phyloP scores from a whole-genome alignment of 1,140 invertebrate genomes.

The Danaus plexippus region DNA sequence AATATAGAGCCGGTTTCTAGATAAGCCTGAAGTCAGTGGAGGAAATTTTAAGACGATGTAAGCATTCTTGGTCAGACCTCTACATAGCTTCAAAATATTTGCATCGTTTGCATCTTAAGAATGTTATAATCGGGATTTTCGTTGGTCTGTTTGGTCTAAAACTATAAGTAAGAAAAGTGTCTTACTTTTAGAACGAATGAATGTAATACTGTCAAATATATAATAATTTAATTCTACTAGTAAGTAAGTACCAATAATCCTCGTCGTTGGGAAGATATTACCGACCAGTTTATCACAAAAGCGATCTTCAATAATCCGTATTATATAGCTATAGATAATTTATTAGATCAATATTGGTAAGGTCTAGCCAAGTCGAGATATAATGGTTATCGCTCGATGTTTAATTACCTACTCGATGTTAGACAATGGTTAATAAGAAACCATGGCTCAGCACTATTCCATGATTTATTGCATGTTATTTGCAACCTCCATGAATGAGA shows the following conservation, averaged over 20 bases:
- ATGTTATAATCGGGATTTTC: conserved; percentile 9
- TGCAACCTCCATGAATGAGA: conserved; percentile 40
- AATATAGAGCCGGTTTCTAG: too few species aligned
- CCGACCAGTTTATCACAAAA: conserved; percentile 33
- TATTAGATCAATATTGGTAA: conserved; percentile 61
- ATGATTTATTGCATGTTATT: conserved; percentile 48
- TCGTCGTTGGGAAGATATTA: conserved; percentile 7
- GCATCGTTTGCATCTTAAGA: conserved; percentile 10
- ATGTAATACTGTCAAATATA: too few species aligned
- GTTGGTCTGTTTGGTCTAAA: conserved; percentile 6
- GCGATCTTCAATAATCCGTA: conserved; percentile 44
- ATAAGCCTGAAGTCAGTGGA: conserved; percentile 10
- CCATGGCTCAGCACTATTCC: conserved; percentile 48
- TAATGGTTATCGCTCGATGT: conserved; percentile 52
- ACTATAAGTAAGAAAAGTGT: too few species aligned
- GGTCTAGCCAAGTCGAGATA: conserved; percentile 42
- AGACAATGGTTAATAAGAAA: conserved; percentile 65
- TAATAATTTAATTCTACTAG: too few species aligned
- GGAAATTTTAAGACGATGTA: conserved; percentile 22
- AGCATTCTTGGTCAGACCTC: conserved; percentile 30
- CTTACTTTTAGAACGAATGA: too few species aligned
- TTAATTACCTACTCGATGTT: conserved; percentile 56
- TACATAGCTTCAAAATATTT: conserved; percentile 18
- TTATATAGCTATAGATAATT: conserved; percentile 47
- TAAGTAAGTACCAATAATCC: not conserved